Evolutionary conservation across 2,113 vertebrate genomes (phyloP).

Genomic region (Phalacrocorax brasilianus): DNA sequence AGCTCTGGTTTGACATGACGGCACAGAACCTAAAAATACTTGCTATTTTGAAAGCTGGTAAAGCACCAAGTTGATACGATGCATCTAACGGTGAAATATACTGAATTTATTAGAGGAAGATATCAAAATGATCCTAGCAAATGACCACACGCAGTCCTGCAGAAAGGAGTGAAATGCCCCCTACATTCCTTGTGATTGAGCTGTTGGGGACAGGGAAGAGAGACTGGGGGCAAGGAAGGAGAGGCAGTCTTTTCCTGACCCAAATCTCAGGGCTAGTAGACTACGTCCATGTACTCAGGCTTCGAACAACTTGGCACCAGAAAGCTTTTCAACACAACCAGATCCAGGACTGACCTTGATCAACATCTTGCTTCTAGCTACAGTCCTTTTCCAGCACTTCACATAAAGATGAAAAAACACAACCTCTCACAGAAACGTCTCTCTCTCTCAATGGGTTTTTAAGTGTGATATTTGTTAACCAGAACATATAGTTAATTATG

Average conservation of each 20-base stretch:
- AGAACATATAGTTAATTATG: background rate
- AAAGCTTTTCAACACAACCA: background rate
- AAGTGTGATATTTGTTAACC: background rate
- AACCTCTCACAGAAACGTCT: background rate
- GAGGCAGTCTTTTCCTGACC: background rate
- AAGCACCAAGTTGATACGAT: background rate
- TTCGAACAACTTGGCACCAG: background rate
- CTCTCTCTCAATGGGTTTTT: background rate
- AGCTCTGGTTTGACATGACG: background rate
- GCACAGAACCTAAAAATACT: background rate
- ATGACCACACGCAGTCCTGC: background rate
- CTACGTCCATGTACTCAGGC: background rate
- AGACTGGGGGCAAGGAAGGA: background rate
- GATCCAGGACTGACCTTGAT: background rate
- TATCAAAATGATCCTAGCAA: background rate
- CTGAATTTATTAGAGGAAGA: background rate
- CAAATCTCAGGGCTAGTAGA: background rate
- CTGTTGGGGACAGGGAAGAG: background rate
- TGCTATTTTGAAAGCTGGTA: background rate
- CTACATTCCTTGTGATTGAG: fast-evolving
- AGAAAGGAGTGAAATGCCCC: background rate
- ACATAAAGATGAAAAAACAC: background rate
- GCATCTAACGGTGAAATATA: background rate
- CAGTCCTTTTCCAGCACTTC: background rate
- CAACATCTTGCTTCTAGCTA: background rate